Evolutionary conservation across 2,888 invertebrate genomes (phyloP), one percentile per base, ranked within the genome.

Genomic region (Perithous albicinctus): DNA sequence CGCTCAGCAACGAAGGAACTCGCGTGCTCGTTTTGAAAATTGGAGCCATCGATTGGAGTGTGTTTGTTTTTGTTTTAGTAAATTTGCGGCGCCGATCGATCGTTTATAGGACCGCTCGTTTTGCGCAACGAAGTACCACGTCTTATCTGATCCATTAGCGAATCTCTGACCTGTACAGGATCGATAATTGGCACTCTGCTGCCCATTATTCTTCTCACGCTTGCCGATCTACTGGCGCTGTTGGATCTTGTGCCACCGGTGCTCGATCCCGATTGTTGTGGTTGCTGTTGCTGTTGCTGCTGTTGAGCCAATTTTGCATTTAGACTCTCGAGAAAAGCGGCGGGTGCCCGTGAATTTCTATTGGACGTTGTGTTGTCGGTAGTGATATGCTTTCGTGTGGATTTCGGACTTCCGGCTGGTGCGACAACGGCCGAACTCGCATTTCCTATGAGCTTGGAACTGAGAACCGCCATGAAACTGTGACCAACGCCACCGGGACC

Each of bases 101-200:
- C 98, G 93, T 96, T 96, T 89, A 96, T 95, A 12, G 95, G 90
- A n/a, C 93, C 94, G 85, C 95, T 95, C 85, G 97, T 97, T 88
- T 97, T 95, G 79, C 96, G 96, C 76, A 98, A 92, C 46, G 96
- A 96, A 18, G 97, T 97, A 77, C 98, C 98, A 83, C 96, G 95
- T 89, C 97, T 96, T 82, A 98, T 98, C 91, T 98, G 98, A 94
- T 98, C 98, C 97, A 98, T 97, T n/a, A 98, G 94, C 0, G 98
- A 98, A 86, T 97, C 97, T 64, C 92, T 88, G n/a, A 92, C 90
- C 75, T 92, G 92, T 2, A 89, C 70, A 7, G 92, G 92, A 85
- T 92, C 92, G 59, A 91, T 88, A 29, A 92, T 90, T 2, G 92
- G 92, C n/a, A 91, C 90, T 15, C 92, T 89, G 84, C 89, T 92